A percentile compares a stretch with the other conserved stretches of the same genome.
These are phyloP conservation scores for Aricia agestis DNA, from an alignment of 1,140 invertebrate species.

Conservation along the genomic window DNA sequence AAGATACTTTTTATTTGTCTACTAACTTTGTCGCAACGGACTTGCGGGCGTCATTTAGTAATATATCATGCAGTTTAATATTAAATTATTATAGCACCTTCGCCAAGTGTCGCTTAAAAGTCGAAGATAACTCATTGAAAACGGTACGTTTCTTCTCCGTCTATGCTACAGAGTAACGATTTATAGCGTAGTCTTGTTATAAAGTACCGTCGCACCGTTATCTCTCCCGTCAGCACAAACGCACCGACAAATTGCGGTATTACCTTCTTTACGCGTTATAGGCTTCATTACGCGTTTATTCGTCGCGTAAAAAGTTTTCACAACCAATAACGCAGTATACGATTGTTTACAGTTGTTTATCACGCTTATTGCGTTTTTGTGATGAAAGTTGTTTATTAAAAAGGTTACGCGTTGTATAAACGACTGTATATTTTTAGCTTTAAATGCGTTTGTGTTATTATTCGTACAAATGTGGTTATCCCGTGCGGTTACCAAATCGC, in stretches of 20 bases:
- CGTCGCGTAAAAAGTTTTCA: constrained; percentile 3
- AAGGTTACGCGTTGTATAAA: background rate
- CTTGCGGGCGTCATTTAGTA: no score
- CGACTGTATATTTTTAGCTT: background rate
- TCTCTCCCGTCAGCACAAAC: background rate
- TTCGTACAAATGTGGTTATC: background rate
- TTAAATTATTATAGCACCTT: no score
- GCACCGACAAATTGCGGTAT: background rate
- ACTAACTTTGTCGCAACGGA: no score
- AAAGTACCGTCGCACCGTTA: background rate
- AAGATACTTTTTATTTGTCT: no score
- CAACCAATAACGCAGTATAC: background rate
- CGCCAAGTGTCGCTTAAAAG: no score
- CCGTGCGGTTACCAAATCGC: no score
- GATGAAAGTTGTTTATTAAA: background rate
- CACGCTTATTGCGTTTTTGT: background rate
- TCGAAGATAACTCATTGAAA: no score
- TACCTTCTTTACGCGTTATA: constrained; percentile 8
- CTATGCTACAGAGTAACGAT: no score
- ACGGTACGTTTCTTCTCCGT: no score
- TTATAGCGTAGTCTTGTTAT: background rate
- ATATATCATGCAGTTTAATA: no score
- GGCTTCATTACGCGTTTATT: constrained; percentile 8
- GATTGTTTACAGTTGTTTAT: background rate
- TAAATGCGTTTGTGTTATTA: background rate